Conservation (phyloP, 1,140 invertebrate genomes). For the Leptopilina clavipes region DNA sequence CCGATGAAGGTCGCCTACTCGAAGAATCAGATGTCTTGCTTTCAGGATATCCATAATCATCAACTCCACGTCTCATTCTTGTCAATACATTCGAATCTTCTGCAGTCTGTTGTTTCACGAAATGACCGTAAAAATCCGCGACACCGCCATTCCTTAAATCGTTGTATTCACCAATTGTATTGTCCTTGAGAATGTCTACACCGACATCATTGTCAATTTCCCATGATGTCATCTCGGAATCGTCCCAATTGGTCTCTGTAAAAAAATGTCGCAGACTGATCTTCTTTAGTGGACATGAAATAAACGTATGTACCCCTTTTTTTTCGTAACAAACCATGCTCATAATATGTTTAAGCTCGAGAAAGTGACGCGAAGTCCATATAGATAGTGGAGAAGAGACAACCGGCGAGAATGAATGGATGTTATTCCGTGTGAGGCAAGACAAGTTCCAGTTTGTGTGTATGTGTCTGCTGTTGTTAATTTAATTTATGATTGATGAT, state of each 20-base stretch:
- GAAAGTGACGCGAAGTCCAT: constrained; percentile 26
- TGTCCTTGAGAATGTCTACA: not conserved
- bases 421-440: constrained; percentile 26
- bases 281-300: constrained; percentile 48
- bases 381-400: not conserved
- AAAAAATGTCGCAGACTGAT: constrained; percentile 64
- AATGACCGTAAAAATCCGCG: constrained; percentile 14
- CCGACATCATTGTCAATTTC: constrained; percentile 42
- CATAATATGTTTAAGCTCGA: not conserved
- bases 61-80: not conserved
- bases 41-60: not conserved
- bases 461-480: not conserved
- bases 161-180: not conserved
- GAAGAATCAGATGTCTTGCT: not conserved
- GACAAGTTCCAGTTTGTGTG: not conserved
- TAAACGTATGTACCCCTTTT: constrained; percentile 28
- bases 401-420: constrained; percentile 4
- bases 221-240: constrained; percentile 48
- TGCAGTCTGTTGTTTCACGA: constrained; percentile 34
- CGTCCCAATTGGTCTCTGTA: constrained; percentile 61
- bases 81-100: not conserved
- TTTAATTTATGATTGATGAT: constrained; percentile 23
- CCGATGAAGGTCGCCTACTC: not conserved
- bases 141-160: constrained; percentile 1
- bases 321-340: constrained; percentile 51